Evolutionary conservation across 2,113 vertebrate species (phyloP).

Genomic region (Indicator indicator): DNA sequence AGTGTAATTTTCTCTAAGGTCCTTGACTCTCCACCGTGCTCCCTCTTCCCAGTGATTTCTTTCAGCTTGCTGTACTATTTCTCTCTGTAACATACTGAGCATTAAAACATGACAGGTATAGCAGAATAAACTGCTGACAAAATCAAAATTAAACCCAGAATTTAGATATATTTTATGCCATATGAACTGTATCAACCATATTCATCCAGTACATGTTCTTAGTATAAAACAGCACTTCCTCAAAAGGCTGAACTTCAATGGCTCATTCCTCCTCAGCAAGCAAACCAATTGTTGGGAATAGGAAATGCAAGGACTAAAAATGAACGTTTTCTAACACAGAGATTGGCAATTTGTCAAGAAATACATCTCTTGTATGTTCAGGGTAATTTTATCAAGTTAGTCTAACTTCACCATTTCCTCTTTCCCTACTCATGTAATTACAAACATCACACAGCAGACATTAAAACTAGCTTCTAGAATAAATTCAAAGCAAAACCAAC

Average conservation of each 20-base stretch:
- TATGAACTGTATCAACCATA: rapidly evolving
- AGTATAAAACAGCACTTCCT: not conserved
- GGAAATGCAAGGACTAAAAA: conserved; percentile 1
- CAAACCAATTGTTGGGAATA: not conserved
- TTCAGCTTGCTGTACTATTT: not conserved
- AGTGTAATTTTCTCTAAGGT: not conserved
- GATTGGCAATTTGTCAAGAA: not conserved
- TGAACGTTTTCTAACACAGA: not conserved
- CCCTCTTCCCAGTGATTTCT: not conserved
- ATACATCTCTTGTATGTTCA: not conserved
- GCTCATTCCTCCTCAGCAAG: not conserved
- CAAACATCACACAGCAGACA: not conserved
- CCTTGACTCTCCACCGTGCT: not conserved
- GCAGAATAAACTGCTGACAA: not conserved
- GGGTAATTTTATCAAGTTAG: not conserved
- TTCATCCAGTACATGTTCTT: not conserved
- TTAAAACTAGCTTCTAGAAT: not conserved
- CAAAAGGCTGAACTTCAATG: not conserved
- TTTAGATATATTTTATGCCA: not conserved
- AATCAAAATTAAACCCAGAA: not conserved
- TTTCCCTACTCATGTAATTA: not conserved
- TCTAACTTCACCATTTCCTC: not conserved
- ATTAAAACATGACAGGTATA: not conserved
- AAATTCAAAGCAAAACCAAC: conserved; percentile 23
- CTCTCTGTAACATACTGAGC: not conserved